phyloP scores from a whole-genome alignment of 92 coral and sea anemone genomes.

The Meandrina meandrites region DNA sequence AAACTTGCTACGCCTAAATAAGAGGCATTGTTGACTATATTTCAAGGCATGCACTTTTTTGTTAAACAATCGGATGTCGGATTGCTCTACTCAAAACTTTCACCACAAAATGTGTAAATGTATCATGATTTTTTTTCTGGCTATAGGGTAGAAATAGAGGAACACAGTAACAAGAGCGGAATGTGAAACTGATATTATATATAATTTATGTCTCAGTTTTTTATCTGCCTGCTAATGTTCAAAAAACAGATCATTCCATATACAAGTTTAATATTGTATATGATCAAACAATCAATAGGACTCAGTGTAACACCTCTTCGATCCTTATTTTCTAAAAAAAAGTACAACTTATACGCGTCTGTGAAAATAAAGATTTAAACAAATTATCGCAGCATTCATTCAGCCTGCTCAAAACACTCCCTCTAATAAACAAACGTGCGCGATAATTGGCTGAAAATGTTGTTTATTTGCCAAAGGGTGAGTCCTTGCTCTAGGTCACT shows the following conservation, averaged over 20 bases:
- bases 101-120: not conserved
- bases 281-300: not conserved
- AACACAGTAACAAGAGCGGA: not conserved
- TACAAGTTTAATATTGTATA: no score
- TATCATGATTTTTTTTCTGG: no score
- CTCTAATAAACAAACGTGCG: not conserved
- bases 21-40: no score
- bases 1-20: no score
- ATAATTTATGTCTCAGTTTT: not conserved
- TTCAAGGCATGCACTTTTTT: no score
- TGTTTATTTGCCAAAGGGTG: not conserved
- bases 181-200: not conserved
- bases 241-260: not conserved
- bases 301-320: not conserved
- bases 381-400: not conserved
- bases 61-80: not conserved
- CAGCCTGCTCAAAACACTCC: not conserved
- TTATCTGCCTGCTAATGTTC: not conserved
- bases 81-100: not conserved
- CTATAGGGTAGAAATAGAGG: not conserved
- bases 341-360: not conserved
- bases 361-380: not conserved
- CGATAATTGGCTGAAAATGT: not conserved
- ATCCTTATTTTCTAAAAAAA: not conserved
- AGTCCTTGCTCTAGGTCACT: not conserved